These are phyloP conservation scores for Melospiza georgiana DNA, from an alignment of 2,113 vertebrate species.

Conservation along the genomic window DNA sequence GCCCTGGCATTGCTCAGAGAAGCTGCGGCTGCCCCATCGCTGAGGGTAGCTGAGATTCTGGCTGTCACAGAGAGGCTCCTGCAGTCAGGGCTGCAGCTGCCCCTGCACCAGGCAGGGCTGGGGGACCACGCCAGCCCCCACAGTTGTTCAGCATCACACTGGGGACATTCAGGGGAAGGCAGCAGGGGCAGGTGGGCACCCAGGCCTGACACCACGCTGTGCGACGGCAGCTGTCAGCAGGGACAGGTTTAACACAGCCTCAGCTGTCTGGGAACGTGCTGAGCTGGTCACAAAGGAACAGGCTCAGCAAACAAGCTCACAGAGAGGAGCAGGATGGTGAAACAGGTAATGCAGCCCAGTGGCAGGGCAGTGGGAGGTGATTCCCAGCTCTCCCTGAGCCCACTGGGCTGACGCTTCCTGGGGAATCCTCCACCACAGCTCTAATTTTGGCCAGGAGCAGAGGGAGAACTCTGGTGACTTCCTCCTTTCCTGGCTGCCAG, in stretches of 20 bases:
- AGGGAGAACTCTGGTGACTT: background rate
- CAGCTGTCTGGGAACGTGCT: background rate
- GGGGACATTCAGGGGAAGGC: background rate
- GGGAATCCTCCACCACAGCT: background rate
- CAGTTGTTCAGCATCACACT: constrained; percentile 43
- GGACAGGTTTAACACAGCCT: background rate
- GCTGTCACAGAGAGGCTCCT: background rate
- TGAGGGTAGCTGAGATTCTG: background rate
- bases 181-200: background rate
- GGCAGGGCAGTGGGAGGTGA: accelerated
- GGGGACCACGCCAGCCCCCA: background rate
- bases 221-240: background rate
- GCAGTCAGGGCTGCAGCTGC: background rate
- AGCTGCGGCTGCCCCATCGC: background rate
- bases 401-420: background rate
- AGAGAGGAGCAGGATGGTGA: background rate
- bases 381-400: background rate
- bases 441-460: background rate
- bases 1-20: background rate
- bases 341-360: accelerated
- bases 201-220: background rate
- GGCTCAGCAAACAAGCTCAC: background rate
- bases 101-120: background rate
- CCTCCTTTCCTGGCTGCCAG: background rate
- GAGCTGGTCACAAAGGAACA: background rate